phyloP scores from a whole-genome alignment of 2,888 invertebrate genomes.

The Cataglyphis rosenhaueri region DNA sequence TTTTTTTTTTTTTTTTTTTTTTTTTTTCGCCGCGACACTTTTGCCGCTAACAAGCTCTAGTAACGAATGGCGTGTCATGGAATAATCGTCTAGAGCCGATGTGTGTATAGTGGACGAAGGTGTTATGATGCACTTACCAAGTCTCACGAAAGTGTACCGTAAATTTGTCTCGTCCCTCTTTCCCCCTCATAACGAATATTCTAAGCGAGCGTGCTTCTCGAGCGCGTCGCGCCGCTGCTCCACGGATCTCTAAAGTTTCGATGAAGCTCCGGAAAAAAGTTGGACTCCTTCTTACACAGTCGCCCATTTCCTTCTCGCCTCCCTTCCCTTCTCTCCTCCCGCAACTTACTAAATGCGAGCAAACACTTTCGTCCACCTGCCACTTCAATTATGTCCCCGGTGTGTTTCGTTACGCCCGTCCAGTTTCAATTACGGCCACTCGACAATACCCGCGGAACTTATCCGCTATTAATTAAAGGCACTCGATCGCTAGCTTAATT shows the following conservation, averaged over 20 bases:
- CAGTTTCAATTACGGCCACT: conserved; percentile 64
- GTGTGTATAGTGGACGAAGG: conserved; percentile 58
- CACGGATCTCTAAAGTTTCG: conserved; percentile 60
- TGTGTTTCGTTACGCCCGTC: conserved; percentile 55
- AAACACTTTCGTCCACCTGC: conserved; percentile 61
- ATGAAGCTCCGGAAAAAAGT: conserved; percentile 36
- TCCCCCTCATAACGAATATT: conserved; percentile 53
- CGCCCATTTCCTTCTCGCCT: background rate
- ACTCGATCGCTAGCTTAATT: conserved; percentile 59
- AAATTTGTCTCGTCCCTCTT: conserved; percentile 32
- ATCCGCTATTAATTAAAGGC: conserved; percentile 42
- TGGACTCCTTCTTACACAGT: conserved; percentile 21
- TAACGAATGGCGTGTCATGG: conserved; percentile 47
- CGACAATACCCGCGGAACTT: conserved; percentile 55
- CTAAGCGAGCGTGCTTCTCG: background rate
- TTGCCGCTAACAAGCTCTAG: conserved; percentile 1
- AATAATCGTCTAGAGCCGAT: conserved; percentile 58
- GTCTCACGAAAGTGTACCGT: conserved; percentile 50
- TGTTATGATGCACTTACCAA: conserved; percentile 67
- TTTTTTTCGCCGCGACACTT: conserved; percentile 16
- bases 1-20: conserved; percentile 20
- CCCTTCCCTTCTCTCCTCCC: background rate
- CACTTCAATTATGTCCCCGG: conserved; percentile 68
- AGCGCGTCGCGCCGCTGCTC: conserved; percentile 13
- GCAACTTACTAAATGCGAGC: conserved; percentile 53